A percentile compares a stretch with the other conserved stretches of the same genome.
Conservation (phyloP, 2,113 vertebrate species). For the Myanophis thanlyinensis region DNA sequence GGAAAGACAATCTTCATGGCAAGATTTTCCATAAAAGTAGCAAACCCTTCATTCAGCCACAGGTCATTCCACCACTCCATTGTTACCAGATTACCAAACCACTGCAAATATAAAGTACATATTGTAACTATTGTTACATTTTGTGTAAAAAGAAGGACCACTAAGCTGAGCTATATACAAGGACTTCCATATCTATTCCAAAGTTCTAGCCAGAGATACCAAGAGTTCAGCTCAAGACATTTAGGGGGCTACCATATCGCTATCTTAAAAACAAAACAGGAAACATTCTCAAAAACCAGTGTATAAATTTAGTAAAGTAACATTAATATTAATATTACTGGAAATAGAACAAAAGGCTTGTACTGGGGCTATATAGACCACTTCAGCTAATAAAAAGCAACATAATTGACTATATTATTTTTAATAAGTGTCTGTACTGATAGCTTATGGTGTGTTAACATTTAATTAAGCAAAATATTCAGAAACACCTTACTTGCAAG, state of each 20-base stretch:
- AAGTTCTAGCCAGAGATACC: background rate
- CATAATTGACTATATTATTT: background rate
- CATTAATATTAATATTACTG: background rate
- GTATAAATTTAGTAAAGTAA: background rate
- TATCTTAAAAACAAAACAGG: background rate
- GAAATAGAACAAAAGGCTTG: background rate
- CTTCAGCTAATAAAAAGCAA: background rate
- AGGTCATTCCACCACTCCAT: conserved; percentile 98
- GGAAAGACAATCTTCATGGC: conserved; percentile 79
- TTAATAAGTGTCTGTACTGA: background rate
- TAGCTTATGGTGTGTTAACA: background rate
- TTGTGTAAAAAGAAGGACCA: background rate
- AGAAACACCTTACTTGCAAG: background rate
- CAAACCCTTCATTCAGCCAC: conserved; percentile 98
- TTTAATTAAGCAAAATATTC: background rate
- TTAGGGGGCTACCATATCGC: background rate
- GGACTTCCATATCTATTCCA: background rate
- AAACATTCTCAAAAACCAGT: background rate
- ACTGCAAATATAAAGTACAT: conserved; percentile 68
- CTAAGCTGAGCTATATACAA: background rate
- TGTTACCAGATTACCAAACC: conserved; percentile 97
- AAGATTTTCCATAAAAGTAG: conserved; percentile 91
- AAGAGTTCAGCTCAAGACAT: background rate
- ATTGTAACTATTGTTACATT: background rate
- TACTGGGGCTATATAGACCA: background rate